phyloP scores from a whole-genome alignment of 2,797 vertebrate species.

The Picus viridis region DNA sequence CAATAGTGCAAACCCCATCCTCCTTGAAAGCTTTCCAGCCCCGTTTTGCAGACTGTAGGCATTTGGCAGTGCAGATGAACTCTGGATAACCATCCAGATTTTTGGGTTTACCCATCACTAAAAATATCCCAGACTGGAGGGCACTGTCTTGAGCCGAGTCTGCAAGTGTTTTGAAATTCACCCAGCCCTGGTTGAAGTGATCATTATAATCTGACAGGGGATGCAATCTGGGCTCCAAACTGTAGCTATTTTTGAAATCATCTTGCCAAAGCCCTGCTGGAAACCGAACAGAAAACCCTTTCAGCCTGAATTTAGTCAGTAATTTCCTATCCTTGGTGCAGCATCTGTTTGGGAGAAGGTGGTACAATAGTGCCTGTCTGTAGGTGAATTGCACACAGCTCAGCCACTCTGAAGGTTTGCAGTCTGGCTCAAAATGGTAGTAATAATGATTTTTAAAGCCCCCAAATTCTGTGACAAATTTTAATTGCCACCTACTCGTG shows the following conservation, averaged over 20 bases:
- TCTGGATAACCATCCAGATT: slow-evolving; percentile 61
- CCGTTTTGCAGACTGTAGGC: slow-evolving; percentile 54
- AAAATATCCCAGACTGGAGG: slow-evolving; percentile 57
- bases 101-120: slow-evolving; percentile 45
- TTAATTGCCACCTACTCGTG: slow-evolving; percentile 57
- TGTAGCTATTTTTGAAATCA: slow-evolving; percentile 45
- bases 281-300: background rate
- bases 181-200: slow-evolving; percentile 49
- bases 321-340: background rate
- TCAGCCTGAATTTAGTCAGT: background rate
- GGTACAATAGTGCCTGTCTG: background rate
- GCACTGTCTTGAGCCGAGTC: slow-evolving; percentile 43
- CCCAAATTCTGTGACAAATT: background rate
- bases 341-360: background rate
- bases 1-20: slow-evolving; percentile 48
- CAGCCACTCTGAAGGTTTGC: background rate
- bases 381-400: background rate
- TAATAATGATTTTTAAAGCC: background rate
- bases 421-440: background rate
- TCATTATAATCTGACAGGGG: slow-evolving; percentile 61
- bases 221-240: slow-evolving; percentile 45
- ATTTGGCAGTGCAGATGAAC: slow-evolving; percentile 55
- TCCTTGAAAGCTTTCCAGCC: slow-evolving; percentile 50
- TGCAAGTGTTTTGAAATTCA: slow-evolving; percentile 43
- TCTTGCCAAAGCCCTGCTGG: slow-evolving; percentile 18